Percentiles rank a stretch among this genome's conserved stretches.
phyloP scores from a whole-genome alignment of 1,140 invertebrate genomes.

The Pemphigus obesinymphae region DNA sequence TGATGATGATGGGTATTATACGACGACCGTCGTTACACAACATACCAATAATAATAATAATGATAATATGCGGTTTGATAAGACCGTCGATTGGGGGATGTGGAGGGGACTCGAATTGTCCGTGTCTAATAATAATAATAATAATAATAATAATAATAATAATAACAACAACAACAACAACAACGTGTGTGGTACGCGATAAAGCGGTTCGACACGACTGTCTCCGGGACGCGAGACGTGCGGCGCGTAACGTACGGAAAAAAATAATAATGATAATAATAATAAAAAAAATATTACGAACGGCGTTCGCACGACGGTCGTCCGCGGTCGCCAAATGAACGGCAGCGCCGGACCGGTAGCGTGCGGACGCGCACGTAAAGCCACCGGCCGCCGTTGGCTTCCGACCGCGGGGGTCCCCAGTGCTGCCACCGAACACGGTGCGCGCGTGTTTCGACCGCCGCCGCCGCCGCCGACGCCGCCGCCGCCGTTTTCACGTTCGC shows the following conservation, averaged over 20 bases:
- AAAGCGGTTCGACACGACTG: not conserved
- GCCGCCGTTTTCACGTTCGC: not conserved
- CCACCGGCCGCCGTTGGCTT: no score
- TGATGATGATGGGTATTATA: no score
- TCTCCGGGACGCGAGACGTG: not conserved
- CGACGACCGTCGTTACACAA: no score
- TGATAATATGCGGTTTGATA: no score
- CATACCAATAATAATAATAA: no score
- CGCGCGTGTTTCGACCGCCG: not conserved
- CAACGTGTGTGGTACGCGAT: not conserved
- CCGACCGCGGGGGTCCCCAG: not conserved
- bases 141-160: not conserved
- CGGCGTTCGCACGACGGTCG: not conserved
- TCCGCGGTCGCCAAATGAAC: not conserved
- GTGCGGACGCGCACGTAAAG: not conserved
- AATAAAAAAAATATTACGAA: no score
- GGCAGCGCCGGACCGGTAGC: slow-evolving; percentile 12
- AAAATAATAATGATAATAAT: no score
- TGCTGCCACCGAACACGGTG: slow-evolving; percentile 10
- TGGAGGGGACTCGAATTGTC: no score
- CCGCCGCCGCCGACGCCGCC: not conserved
- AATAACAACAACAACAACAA: not conserved
- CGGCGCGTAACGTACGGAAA: not conserved
- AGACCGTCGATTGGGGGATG: no score
- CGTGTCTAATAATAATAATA: not conserved